Evolutionary conservation across 2,113 vertebrate genomes (phyloP), one percentile per base, ranked within the genome.

Genomic region (Mixornis gularis): DNA sequence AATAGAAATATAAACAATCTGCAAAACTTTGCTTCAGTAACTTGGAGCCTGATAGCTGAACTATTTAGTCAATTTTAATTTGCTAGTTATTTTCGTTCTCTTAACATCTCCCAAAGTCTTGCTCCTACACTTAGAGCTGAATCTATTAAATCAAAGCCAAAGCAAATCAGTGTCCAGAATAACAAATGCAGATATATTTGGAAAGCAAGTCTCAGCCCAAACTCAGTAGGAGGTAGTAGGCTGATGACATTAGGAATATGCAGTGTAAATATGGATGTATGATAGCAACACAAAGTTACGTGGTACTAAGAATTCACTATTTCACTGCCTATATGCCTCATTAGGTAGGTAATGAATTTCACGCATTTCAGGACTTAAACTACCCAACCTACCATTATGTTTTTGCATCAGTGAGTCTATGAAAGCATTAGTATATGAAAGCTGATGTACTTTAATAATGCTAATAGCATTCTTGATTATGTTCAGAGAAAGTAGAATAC

Each of bases 291-390:
- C 36, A 38, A 90, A 93, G 52, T 89, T 77, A 71, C 71, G 17
- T 94, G 60, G 55, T 55, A 76, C 62, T 93, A 86, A 94, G 94
- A 94, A 94, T 87, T 84, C 70, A 92, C 80, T 69, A 66, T 89
- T 79, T 93, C 58, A 51, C 77, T 95, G 66, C n/a, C 56, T 93
- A 30, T 93, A 71, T 8, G 64, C 81, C 90, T 97, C 96, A 95
- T 97, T 97, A 96, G 20, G 55, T 85, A 94, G 60, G 32, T 94
- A 96, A 96, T 96, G 85, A 94, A 78, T 95, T 96, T 92, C 94
- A 81, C 40, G 81, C 82, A 85, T 96, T 95, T 95, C 48, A 51
- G 79, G 63, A 87, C 41, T 95, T 94, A 91, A 96, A 91, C 52
- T 96, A 79, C 87, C 43, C 92, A 40, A 85, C 15, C 71, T 85